phyloP scores from a whole-genome alignment of 2,888 invertebrate species.

The Psylliodes chrysocephalus region DNA sequence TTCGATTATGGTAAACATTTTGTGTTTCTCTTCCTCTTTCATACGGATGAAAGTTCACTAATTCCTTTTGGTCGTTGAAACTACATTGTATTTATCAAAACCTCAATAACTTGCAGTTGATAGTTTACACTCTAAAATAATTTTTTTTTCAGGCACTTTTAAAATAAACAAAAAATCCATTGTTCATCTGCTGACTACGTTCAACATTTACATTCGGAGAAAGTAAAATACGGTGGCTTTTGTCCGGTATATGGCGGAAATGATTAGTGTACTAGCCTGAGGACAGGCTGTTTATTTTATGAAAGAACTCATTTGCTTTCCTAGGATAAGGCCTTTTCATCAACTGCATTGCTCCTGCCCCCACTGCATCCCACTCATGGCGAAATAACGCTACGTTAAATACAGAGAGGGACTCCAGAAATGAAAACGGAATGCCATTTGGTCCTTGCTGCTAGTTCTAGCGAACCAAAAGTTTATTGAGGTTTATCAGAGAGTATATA shows the following conservation, averaged over 20 bases:
- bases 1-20: no score
- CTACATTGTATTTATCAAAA: no score
- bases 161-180: not conserved
- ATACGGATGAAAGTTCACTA: no score
- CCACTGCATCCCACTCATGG: not conserved
- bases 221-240: constrained; percentile 16
- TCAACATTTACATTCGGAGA: constrained; percentile 15
- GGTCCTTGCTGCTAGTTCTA: no score
- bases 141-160: no score
- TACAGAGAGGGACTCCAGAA: not conserved
- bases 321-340: constrained; percentile 21
- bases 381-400: not conserved
- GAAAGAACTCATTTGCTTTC: constrained; percentile 28
- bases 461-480: no score
- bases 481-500: no score
- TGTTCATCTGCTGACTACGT: not conserved
- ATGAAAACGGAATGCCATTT: no score
- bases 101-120: no score
- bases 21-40: no score
- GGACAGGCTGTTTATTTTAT: constrained; percentile 23
- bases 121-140: no score
- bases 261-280: constrained; percentile 26
- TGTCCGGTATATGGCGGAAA: constrained; percentile 16
- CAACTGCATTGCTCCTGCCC: not conserved
- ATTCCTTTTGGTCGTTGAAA: no score